Evolutionary conservation across 2,888 invertebrate species (phyloP).

Genomic region (Erebia palarica): DNA sequence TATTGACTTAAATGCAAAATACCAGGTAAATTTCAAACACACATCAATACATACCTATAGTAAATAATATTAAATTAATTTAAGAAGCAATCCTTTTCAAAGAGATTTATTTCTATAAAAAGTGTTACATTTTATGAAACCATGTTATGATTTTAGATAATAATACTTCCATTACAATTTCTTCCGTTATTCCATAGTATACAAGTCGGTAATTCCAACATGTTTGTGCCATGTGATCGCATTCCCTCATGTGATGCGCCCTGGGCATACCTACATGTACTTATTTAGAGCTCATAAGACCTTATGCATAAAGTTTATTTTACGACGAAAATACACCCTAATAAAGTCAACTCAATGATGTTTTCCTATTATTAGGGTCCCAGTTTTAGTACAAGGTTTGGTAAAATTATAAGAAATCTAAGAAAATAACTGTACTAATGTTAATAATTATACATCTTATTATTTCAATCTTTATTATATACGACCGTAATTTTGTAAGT

Average conservation of each 20-base stretch:
- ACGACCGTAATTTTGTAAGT: no score
- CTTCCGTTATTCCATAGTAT: conserved; percentile 3
- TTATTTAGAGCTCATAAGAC: conserved; percentile 3
- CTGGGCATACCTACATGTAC: neutral
- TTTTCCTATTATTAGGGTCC: conserved; percentile 20
- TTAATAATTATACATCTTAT: no score
- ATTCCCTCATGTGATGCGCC: conserved; percentile 8
- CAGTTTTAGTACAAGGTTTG: conserved; percentile 19
- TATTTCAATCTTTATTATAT: no score
- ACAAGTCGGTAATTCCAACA: conserved; percentile 2
- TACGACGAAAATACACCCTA: conserved; percentile 19
- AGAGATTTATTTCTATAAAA: neutral
- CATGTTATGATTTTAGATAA: neutral
- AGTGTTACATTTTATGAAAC: neutral
- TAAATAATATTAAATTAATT: no score
- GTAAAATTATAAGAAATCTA: neutral
- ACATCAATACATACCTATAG: no score
- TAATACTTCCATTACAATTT: neutral
- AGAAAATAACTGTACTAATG: neutral
- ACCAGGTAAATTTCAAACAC: no score
- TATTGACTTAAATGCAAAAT: no score
- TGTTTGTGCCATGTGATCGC: conserved; percentile 17
- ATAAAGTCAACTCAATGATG: conserved; percentile 13
- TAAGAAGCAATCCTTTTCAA: no score
- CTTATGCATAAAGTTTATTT: conserved; percentile 10